Conservation (phyloP, 2,888 invertebrate species). For the Drosophila percnosoma region DNA sequence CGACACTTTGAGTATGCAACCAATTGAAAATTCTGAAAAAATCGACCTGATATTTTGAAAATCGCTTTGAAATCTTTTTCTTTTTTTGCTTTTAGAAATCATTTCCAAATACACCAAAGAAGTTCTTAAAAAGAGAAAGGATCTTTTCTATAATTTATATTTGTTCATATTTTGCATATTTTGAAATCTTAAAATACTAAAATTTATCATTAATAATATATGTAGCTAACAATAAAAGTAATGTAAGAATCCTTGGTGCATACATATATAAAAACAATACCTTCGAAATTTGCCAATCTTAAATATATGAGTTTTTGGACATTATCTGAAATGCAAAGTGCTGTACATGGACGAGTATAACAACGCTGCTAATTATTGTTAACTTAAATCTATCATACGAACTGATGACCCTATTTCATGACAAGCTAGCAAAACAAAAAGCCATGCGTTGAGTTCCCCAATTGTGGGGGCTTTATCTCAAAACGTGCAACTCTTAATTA, state of each 20-base stretch:
- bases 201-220: not conserved
- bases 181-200: not conserved
- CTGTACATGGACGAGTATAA: not conserved
- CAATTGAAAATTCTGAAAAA: not conserved
- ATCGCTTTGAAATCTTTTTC: not conserved
- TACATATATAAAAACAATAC: not conserved
- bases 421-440: not conserved
- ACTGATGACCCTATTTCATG: not conserved
- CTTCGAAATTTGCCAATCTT: not conserved
- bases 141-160: not conserved
- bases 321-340: not conserved
- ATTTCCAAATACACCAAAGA: not conserved
- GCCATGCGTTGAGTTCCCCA: not conserved
- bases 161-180: not conserved
- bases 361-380: not conserved
- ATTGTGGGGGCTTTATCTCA: not conserved
- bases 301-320: too few species aligned
- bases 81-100: not conserved
- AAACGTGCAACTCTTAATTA: constrained; percentile 2
- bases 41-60: not conserved
- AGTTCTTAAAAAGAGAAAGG: not conserved
- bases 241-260: too few species aligned
- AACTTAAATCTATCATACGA: not conserved
- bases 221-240: too few species aligned
- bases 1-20: not conserved